These are phyloP conservation scores for Erannis defoliaria DNA, from an alignment of 2,888 invertebrate genomes.

Conservation along the genomic window DNA sequence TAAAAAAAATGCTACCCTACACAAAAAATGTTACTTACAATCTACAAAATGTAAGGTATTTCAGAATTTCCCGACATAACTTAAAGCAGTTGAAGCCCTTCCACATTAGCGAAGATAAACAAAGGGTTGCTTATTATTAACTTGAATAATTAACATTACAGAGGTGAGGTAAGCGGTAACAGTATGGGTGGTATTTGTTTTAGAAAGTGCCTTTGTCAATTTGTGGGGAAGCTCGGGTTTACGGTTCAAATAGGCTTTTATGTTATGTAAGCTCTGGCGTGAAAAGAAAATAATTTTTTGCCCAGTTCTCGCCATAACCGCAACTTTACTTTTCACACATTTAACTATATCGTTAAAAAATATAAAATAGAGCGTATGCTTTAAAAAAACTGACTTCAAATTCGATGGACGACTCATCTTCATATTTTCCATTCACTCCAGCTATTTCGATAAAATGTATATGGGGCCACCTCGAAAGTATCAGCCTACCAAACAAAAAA, in stretches of 20 bases:
- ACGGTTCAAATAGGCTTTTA: slow-evolving; percentile 13
- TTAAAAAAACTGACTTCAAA: no score
- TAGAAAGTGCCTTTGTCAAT: slow-evolving; percentile 30
- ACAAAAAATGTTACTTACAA: no score
- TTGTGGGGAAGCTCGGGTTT: slow-evolving; percentile 24
- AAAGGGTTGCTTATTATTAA: slow-evolving; percentile 40
- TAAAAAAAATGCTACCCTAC: no score
- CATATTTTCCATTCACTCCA: no score
- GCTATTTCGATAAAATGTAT: no score
- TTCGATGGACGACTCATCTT: no score
- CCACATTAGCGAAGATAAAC: slow-evolving; percentile 38
- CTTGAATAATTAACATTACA: slow-evolving; percentile 36
- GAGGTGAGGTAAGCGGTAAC: slow-evolving; percentile 21
- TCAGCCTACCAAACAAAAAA: no score
- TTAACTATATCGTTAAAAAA: no score
- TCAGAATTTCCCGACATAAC: neutral
- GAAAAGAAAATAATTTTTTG: slow-evolving; percentile 1
- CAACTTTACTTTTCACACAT: neutral
- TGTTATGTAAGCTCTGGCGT: neutral
- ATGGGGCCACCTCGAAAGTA: no score
- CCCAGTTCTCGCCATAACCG: neutral
- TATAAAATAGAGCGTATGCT: no score
- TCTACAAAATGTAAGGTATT: no score
- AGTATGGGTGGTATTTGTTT: slow-evolving; percentile 32
- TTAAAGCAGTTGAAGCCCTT: slow-evolving; percentile 34